Conservation (phyloP, 2,888 invertebrate genomes). For the Cataglyphis albicans region DNA sequence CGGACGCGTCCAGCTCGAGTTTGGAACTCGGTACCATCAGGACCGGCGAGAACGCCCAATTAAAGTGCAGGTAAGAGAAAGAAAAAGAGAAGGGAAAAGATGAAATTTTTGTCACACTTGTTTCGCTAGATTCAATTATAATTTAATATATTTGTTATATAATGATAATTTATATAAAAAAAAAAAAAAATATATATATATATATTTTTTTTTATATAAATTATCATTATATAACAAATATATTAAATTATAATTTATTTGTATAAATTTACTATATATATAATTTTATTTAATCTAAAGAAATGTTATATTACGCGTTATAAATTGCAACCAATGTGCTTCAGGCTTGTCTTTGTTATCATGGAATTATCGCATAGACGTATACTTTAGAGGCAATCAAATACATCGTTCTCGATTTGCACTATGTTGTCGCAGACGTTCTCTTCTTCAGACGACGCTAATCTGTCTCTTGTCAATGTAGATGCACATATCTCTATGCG, state of each 20-base stretch:
- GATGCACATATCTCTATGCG: slow-evolving; percentile 5
- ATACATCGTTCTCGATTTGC: slow-evolving; percentile 14
- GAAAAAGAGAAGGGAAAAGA: background rate
- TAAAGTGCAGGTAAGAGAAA: slow-evolving; percentile 84
- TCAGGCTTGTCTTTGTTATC: background rate
- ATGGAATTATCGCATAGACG: background rate
- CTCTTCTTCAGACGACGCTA: slow-evolving; percentile 52
- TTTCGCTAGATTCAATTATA: too few species aligned
- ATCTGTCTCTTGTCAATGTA: slow-evolving; percentile 62
- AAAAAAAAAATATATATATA: background rate
- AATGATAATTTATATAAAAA: too few species aligned
- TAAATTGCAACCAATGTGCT: background rate
- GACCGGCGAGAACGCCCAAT: slow-evolving; percentile 82
- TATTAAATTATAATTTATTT: too few species aligned
- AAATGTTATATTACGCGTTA: background rate
- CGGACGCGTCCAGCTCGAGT: slow-evolving; percentile 84
- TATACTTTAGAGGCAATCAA: background rate
- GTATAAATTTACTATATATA: too few species aligned
- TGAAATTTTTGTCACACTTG: background rate
- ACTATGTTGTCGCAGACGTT: slow-evolving; percentile 38
- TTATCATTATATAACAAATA: too few species aligned
- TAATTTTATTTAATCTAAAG: background rate
- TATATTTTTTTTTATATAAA: too few species aligned
- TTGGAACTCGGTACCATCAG: slow-evolving; percentile 83
- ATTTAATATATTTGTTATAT: too few species aligned